Conservation (phyloP, 2,113 vertebrate genomes). For the Odocoileus hemionus region DNA sequence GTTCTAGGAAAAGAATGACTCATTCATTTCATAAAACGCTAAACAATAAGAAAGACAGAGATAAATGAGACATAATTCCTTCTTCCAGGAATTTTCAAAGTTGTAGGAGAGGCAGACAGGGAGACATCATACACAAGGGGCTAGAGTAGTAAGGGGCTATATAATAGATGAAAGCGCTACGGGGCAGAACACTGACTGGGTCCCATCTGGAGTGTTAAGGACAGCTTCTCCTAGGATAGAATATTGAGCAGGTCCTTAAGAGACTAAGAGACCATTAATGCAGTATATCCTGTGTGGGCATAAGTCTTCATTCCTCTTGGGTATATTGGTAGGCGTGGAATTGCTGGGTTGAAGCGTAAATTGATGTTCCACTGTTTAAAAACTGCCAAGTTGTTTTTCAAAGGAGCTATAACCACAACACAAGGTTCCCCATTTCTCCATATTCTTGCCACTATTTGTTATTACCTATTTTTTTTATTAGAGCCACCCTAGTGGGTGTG, state of each 20-base stretch:
- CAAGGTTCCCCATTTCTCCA: background rate
- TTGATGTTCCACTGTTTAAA: background rate
- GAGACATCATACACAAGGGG: background rate
- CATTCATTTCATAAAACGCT: background rate
- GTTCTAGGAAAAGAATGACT: background rate
- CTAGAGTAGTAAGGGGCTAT: background rate
- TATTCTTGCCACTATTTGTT: background rate
- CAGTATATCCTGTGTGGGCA: background rate
- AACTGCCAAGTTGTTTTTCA: background rate
- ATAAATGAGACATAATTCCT: background rate
- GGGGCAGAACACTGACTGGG: no score
- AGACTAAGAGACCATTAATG: background rate
- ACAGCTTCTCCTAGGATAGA: background rate
- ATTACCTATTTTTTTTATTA: background rate
- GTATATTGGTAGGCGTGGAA: background rate
- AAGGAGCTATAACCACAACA: background rate
- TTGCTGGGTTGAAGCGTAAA: background rate
- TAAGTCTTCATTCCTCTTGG: background rate
- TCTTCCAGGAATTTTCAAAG: background rate
- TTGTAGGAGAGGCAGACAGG: background rate
- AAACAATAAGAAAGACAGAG: background rate
- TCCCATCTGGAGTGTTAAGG: background rate
- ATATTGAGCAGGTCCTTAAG: background rate
- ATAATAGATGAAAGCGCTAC: background rate
- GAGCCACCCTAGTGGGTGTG: background rate